phyloP scores from a whole-genome alignment of 2,888 invertebrate species.

The Polyploca ridens region DNA sequence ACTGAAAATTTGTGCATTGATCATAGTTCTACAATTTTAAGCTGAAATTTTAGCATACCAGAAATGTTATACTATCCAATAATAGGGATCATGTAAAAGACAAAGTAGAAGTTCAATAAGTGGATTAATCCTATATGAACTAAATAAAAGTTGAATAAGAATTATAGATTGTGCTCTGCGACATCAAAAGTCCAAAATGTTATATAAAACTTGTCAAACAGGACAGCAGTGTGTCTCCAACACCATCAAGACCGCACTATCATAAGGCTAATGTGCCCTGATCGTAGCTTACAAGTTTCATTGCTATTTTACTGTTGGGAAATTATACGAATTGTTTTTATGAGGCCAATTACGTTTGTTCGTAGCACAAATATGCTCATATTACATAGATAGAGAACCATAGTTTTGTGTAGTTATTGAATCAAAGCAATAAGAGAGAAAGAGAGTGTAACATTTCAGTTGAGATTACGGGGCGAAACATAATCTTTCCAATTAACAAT shows the following conservation, averaged over 20 bases:
- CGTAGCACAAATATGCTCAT: constrained; percentile 13
- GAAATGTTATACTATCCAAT: too few relatives aligned
- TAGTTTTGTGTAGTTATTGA: neutral
- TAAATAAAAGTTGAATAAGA: too few relatives aligned
- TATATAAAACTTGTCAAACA: constrained; percentile 7
- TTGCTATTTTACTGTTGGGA: constrained; percentile 44
- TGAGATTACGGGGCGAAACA: too few relatives aligned
- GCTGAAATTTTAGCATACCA: too few relatives aligned
- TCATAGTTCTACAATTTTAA: too few relatives aligned
- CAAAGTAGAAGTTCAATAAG: too few relatives aligned
- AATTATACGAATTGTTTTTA: constrained; percentile 29
- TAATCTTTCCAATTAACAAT: too few relatives aligned
- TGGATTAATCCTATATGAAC: too few relatives aligned
- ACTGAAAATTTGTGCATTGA: too few relatives aligned
- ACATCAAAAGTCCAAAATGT: neutral
- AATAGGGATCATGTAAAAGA: too few relatives aligned
- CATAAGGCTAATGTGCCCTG: constrained; percentile 72
- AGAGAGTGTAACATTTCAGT: too few relatives aligned
- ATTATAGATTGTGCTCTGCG: neutral
- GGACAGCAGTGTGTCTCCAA: constrained; percentile 42
- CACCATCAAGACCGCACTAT: constrained; percentile 70
- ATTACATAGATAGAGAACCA: constrained; percentile 12
- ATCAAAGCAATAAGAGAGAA: too few relatives aligned
- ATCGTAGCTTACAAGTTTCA: constrained; percentile 71
- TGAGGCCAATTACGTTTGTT: constrained; percentile 20